phyloP scores from a whole-genome alignment of 1,140 invertebrate genomes.

The Brachionus rubens region DNA sequence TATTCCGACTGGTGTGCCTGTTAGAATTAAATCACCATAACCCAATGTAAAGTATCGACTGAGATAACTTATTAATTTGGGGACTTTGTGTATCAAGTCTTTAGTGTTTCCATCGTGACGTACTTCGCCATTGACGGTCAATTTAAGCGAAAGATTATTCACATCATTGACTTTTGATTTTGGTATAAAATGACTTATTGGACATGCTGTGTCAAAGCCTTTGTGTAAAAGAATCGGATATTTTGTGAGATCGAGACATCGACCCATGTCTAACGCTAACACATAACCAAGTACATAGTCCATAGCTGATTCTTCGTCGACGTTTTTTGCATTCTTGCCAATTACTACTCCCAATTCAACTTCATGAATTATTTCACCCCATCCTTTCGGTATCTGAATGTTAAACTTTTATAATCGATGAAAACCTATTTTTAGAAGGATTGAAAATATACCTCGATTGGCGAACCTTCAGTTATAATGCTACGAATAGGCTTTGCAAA shows the following conservation, averaged over 20 bases:
- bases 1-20: conserved; percentile 74
- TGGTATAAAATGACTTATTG: conserved; percentile 70
- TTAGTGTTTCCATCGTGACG: conserved; percentile 64
- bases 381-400: conserved; percentile 62
- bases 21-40: conserved; percentile 72
- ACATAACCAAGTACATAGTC: conserved; percentile 72
- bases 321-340: conserved; percentile 63
- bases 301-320: conserved; percentile 66
- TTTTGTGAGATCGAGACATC: conserved; percentile 66
- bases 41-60: conserved; percentile 72
- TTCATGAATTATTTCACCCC: conserved; percentile 71
- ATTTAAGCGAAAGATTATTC: conserved; percentile 67
- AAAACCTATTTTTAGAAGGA: too few relatives aligned
- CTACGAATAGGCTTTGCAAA: conserved; percentile 23
- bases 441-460: conserved; percentile 33
- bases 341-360: conserved; percentile 77
- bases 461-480: conserved; percentile 27
- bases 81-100: conserved; percentile 71
- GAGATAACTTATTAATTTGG: conserved; percentile 68
- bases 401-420: too few relatives aligned
- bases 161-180: conserved; percentile 62
- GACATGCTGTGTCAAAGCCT: conserved; percentile 76
- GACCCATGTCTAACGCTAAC: conserved; percentile 73
- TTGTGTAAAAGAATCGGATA: conserved; percentile 75
- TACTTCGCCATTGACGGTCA: conserved; percentile 57